Evolutionary conservation across 92 coral and sea anemone species (phyloP).

Genomic region (Phymanthus crucifer): DNA sequence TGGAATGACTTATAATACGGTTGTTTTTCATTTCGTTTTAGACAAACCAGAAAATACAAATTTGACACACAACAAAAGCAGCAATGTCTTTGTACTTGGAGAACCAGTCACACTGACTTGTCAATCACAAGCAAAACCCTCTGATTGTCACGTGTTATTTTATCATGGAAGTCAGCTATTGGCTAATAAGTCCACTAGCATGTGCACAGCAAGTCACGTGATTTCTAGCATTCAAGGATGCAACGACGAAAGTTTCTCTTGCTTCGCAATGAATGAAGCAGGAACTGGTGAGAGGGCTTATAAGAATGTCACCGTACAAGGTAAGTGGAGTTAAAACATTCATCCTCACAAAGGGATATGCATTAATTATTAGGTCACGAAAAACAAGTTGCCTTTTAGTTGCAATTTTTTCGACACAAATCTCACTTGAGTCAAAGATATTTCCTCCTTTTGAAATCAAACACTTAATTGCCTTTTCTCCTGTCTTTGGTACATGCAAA

Average conservation of each 20-base stretch:
- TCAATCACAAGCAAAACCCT: conserved; percentile 31
- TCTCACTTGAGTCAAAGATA: too few species aligned
- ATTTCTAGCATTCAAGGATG: conserved; percentile 32
- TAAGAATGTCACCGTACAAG: conserved; percentile 25
- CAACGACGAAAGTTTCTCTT: conserved; percentile 23
- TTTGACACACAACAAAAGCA: conserved; percentile 15
- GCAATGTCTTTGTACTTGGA: conserved; percentile 7
- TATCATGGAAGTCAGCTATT: conserved; percentile 17
- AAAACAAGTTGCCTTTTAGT: background rate
- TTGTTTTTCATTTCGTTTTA: too few species aligned
- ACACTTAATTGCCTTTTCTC: too few species aligned
- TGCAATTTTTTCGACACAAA: too few species aligned
- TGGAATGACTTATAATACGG: too few species aligned
- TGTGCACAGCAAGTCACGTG: conserved; percentile 37
- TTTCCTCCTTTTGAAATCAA: too few species aligned
- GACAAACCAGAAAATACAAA: conserved; percentile 31
- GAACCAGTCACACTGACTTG: conserved; percentile 24
- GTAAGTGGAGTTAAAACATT: too few species aligned
- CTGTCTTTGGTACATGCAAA: too few species aligned
- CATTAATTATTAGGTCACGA: background rate
- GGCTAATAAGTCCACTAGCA: conserved; percentile 25
- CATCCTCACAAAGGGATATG: too few species aligned
- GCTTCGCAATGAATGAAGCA: conserved; percentile 26
- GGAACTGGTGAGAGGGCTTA: conserved; percentile 10
- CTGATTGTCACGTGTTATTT: conserved; percentile 26